A percentile compares a stretch with the other conserved stretches of the same genome.
phyloP scores from a whole-genome alignment of 2,113 vertebrate species.

The Seriola quinqueradiata region DNA sequence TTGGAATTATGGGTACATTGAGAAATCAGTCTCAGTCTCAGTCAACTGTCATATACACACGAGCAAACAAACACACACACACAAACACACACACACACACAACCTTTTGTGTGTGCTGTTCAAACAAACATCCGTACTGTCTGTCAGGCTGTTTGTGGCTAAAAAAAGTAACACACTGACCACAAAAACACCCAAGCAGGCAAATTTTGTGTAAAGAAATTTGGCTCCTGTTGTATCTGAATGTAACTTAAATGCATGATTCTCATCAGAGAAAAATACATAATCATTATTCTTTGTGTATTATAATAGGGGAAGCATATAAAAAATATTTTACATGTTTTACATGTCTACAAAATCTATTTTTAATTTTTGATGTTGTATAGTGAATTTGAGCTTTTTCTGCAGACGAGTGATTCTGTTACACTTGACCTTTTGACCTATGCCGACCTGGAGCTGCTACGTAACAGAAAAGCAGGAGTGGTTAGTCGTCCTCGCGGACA shows the following conservation, averaged over 20 bases:
- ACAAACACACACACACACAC: not conserved
- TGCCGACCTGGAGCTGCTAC: conserved; percentile 90
- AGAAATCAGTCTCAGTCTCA: not conserved
- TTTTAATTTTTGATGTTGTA: not conserved
- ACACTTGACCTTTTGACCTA: conserved; percentile 95
- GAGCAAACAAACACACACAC: not conserved
- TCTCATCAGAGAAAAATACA: not conserved
- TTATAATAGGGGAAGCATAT: not conserved
- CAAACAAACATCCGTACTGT: not conserved
- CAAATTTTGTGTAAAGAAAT: not conserved
- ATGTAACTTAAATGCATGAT: not conserved
- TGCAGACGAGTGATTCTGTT: conserved; percentile 91
- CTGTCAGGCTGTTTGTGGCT: not conserved
- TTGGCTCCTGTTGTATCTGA: not conserved
- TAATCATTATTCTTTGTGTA: not conserved
- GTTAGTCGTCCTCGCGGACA: conserved; percentile 79
- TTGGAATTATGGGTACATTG: conserved; percentile 4
- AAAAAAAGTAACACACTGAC: not conserved
- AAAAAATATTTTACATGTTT: not conserved
- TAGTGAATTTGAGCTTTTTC: conserved; percentile 6
- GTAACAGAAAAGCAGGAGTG: conserved; percentile 88
- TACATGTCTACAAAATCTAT: not conserved
- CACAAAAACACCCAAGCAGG: not conserved
- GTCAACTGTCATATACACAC: not conserved
- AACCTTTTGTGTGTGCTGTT: not conserved